Evolutionary conservation across 2,888 invertebrate genomes (phyloP), one percentile per base, ranked within the genome.

Genomic region (Apamea crenata): DNA sequence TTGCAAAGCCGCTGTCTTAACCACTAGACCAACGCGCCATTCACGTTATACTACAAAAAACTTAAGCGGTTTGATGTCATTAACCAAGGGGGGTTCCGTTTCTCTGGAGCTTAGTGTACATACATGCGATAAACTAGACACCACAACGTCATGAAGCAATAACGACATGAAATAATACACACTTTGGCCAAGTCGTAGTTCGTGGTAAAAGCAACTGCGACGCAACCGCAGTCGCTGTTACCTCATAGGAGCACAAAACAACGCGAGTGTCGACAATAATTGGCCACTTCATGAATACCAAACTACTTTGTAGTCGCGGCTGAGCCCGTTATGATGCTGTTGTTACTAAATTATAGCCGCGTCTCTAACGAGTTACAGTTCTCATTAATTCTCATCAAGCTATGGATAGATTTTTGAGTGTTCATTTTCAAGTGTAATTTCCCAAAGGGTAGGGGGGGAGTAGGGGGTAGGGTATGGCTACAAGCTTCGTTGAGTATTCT

Each of bases 211-310:
- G 29, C 81, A 68, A 84, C 73, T 77, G 59, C 61, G 29, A 40
- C 18, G 1, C 53, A 68, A 50, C 32, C 36, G 53, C 59, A 50
- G 56, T 68, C 25, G 25, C 53, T 18, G 65, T 85, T 80, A 61
- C 78, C 50, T 36, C 10, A 78, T 81, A 73, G 8, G 3, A n/a
- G 7, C 65, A 18, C 68, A 59, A 25, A 67, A 56, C 70, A 65
- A 77, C 84, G 83, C 88, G 86, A 81, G 88, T 88, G 80, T 80
- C 85, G 77, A 84, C 84, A 84, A 86, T 91, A 91, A 90, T 91
- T 91, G 90, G 85, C 78, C 81, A 68, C 85, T 89, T 87, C 86
- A 91, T 91, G 91, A 90, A 91, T 91, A 91, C 65, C 71, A 87
- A 91, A 91, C 83, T 85, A 88, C 77, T 87, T 80, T 50, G 83